A percentile compares a stretch with the other conserved stretches of the same genome.
Conservation (phyloP, 2,888 invertebrate genomes). For the Hemithea aestivaria region DNA sequence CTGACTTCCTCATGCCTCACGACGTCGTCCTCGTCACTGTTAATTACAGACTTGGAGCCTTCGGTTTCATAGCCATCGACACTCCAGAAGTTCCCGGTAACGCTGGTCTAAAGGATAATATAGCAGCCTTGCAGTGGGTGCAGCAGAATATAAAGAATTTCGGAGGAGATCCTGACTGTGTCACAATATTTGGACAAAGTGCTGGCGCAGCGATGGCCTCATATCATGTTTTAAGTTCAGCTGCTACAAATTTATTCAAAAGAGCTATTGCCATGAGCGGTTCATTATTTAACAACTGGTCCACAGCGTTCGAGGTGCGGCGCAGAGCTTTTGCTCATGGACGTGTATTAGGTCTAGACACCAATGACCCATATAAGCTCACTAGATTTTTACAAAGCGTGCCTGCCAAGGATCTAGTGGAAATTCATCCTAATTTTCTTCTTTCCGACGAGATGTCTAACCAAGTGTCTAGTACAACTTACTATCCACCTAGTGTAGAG, state of each 20-base stretch:
- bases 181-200: constrained; percentile 46
- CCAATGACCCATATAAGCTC: constrained; percentile 20
- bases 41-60: constrained; percentile 50
- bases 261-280: constrained; percentile 82
- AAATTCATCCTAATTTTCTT: constrained; percentile 10
- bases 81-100: constrained; percentile 50
- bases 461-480: constrained; percentile 1
- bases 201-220: constrained; percentile 34
- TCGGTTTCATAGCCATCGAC: constrained; percentile 50
- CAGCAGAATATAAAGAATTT: constrained; percentile 40
- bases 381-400: constrained; percentile 14
- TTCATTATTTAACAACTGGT: constrained; percentile 54
- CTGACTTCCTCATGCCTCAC: constrained; percentile 46
- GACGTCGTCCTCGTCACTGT: constrained; percentile 48
- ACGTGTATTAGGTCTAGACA: constrained; percentile 29
- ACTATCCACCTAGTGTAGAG: constrained; percentile 20
- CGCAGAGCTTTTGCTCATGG: constrained; percentile 32
- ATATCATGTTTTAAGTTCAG: constrained; percentile 37
- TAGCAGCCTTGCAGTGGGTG: constrained; percentile 46
- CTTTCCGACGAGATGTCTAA: constrained; percentile 10
- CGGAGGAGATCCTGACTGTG: constrained; percentile 42
- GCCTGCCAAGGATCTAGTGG: constrained; percentile 12
- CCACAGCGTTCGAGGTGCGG: constrained; percentile 6
- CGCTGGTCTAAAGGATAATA: constrained; percentile 54
- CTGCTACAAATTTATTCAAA: constrained; percentile 40